Conservation (phyloP, 2,888 invertebrate species). For the Sialis fuliginosa region DNA sequence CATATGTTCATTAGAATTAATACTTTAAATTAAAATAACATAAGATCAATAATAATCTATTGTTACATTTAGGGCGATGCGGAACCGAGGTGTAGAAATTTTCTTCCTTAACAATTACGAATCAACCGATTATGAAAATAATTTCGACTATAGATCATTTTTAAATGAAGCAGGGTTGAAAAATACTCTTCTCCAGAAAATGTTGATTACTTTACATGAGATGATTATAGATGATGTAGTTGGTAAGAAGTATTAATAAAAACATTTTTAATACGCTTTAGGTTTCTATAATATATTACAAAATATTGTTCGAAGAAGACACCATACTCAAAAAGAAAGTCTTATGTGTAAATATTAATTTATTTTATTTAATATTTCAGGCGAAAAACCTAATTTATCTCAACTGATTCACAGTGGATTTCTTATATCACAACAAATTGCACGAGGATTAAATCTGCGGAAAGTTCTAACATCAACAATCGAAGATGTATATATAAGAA, state of each 20-base stretch:
- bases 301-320: background rate
- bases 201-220: slow-evolving; percentile 30
- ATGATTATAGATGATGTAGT: slow-evolving; percentile 25
- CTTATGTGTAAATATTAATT: slow-evolving; percentile 2
- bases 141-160: slow-evolving; percentile 32
- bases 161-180: slow-evolving; percentile 30
- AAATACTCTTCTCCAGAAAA: slow-evolving; percentile 23
- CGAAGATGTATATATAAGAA: slow-evolving; percentile 40
- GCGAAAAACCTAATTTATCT: slow-evolving; percentile 40
- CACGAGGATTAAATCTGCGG: slow-evolving; percentile 35
- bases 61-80: slow-evolving; percentile 52
- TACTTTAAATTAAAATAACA: background rate
- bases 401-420: slow-evolving; percentile 47
- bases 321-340: background rate
- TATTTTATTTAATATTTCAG: slow-evolving; percentile 19
- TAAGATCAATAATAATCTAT: background rate
- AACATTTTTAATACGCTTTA: background rate
- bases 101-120: slow-evolving; percentile 28
- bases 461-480: slow-evolving; percentile 39
- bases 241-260: slow-evolving; percentile 1
- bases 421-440: slow-evolving; percentile 42
- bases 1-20: slow-evolving; percentile 1
- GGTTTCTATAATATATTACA: slow-evolving; percentile 2
- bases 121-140: slow-evolving; percentile 14
- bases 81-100: slow-evolving; percentile 93